Conservation (phyloP, 2,797 vertebrate genomes). For the Clarias laeviceps region DNA sequence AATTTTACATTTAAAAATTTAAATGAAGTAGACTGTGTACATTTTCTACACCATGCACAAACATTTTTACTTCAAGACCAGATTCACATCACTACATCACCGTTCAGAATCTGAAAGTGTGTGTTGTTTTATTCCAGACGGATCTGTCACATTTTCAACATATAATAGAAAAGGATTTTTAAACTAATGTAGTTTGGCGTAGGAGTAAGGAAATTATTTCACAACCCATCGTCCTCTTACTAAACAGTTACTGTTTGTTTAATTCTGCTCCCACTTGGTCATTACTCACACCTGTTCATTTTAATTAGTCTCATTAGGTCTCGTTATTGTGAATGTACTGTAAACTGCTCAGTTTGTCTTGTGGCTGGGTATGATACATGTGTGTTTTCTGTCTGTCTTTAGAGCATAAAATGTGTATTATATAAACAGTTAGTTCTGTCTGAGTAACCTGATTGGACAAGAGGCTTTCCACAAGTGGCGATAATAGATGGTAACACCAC, state of each 20-base stretch:
- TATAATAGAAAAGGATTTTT: not conserved
- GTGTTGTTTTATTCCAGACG: not conserved
- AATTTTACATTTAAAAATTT: not conserved
- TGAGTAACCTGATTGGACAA: too few species aligned
- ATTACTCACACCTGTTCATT: slow-evolving; percentile 5
- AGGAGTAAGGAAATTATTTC: not conserved
- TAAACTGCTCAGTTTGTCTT: not conserved
- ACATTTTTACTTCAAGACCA: not conserved
- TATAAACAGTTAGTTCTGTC: too few species aligned
- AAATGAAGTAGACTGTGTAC: not conserved
- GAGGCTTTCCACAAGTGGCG: too few species aligned
- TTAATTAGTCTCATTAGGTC: slow-evolving; percentile 24
- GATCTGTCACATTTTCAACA: not conserved
- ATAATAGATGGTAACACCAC: too few species aligned
- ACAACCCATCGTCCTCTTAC: not conserved
- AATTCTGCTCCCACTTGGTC: slow-evolving; percentile 5
- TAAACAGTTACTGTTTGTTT: not conserved
- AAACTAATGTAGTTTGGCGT: not conserved
- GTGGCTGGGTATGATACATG: not conserved
- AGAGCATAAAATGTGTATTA: not conserved
- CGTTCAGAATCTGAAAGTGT: not conserved
- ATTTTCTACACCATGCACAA: not conserved
- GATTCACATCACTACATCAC: not conserved
- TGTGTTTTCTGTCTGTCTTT: not conserved
- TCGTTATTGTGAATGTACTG: not conserved